These are phyloP conservation scores for Drosophila lowei DNA, from an alignment of 1,140 invertebrate species.

Conservation along the genomic window DNA sequence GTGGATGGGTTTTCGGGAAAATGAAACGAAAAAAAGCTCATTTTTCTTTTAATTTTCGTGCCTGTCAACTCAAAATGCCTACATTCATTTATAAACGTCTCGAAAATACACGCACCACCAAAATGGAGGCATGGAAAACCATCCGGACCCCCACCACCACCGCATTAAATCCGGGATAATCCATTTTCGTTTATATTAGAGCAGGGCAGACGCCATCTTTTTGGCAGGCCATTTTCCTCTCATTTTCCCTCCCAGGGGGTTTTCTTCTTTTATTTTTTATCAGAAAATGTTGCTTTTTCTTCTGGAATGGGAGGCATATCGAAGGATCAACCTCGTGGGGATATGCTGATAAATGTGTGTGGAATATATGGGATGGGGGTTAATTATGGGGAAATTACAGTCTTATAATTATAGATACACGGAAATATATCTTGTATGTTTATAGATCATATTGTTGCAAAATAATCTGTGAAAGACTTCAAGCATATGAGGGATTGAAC, in stretches of 20 bases:
- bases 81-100: constrained; percentile 81
- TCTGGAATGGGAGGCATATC: background rate
- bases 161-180: constrained; percentile 60
- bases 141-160: background rate
- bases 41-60: constrained; percentile 83
- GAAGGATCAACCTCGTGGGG: too few species aligned
- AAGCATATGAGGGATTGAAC: too few species aligned
- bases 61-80: constrained; percentile 82
- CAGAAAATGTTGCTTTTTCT: background rate
- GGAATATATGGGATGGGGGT: too few species aligned
- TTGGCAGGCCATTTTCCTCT: constrained; percentile 51
- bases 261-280: constrained; percentile 28
- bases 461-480: too few species aligned
- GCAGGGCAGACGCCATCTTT: constrained; percentile 56
- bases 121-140: background rate
- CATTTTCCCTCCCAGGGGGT: too few species aligned
- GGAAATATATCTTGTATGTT: too few species aligned
- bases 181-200: constrained; percentile 74
- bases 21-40: constrained; percentile 68
- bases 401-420: too few species aligned
- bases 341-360: too few species aligned
- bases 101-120: constrained; percentile 53
- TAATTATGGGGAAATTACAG: too few species aligned
- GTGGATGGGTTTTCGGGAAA: constrained; percentile 22
- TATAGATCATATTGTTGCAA: too few species aligned